These are phyloP conservation scores for Acropora tenuis DNA, from an alignment of 64 coral and sea anemone genomes.

Conservation along the genomic window DNA sequence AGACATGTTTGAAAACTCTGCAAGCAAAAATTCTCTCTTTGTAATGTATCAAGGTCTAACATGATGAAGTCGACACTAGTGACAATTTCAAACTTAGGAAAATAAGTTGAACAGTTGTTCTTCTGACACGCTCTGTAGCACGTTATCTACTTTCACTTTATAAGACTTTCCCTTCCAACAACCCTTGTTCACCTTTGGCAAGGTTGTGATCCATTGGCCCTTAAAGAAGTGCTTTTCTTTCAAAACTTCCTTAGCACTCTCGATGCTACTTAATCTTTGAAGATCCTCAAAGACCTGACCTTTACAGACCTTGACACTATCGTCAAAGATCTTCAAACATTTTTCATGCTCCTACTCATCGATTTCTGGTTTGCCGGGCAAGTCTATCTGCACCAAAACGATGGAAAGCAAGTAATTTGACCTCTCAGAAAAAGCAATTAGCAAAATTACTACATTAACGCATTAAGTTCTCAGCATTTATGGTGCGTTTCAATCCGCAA, in stretches of 20 bases:
- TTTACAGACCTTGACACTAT: too few relatives aligned
- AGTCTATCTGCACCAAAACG: too few relatives aligned
- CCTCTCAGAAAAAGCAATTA: too few relatives aligned
- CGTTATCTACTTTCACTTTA: neutral
- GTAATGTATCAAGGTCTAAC: neutral
- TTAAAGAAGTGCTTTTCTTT: slow-evolving; percentile 19
- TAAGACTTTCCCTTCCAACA: neutral
- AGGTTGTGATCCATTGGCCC: slow-evolving; percentile 7
- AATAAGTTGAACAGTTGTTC: neutral
- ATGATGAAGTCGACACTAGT: slow-evolving; percentile 20
- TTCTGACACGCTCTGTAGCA: neutral
- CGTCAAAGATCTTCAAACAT: too few relatives aligned
- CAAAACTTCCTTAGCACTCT: neutral
- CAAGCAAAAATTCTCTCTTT: slow-evolving; percentile 10
- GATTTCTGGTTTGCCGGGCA: too few relatives aligned
- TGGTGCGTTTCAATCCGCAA: too few relatives aligned
- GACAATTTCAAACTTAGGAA: neutral
- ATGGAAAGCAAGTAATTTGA: too few relatives aligned
- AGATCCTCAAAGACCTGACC: too few relatives aligned
- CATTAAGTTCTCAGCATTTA: too few relatives aligned
- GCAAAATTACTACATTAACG: too few relatives aligned
- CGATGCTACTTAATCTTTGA: neutral
- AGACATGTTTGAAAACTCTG: neutral
- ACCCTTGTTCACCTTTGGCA: neutral
- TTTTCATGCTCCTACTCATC: too few relatives aligned